Conservation (phyloP, 2,797 vertebrate genomes). For the Prionace glauca region DNA sequence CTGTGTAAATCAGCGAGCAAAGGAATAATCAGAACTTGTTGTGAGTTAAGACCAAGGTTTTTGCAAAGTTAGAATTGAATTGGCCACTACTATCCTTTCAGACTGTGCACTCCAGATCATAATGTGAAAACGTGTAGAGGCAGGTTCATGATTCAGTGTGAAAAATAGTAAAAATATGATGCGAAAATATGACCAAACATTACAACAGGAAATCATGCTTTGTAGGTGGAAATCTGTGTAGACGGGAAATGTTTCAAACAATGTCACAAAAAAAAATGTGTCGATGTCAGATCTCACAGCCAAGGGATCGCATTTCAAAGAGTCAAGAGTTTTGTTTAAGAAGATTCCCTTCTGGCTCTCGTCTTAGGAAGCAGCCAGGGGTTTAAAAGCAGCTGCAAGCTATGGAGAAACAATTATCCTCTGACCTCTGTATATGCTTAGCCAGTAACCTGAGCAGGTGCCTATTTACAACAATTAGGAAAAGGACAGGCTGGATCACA, state of each 20-base stretch:
- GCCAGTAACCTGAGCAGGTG: constrained; percentile 13
- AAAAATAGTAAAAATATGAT: background rate
- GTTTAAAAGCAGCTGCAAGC: constrained; percentile 32
- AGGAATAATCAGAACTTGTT: background rate
- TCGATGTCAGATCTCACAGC: background rate
- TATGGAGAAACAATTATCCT: constrained; percentile 27
- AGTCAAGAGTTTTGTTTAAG: background rate
- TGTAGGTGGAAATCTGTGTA: background rate
- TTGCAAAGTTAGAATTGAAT: background rate
- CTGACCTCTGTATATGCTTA: constrained; percentile 30
- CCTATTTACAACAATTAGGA: constrained; percentile 31
- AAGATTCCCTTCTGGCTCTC: background rate
- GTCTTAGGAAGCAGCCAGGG: background rate
- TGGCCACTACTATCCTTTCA: background rate
- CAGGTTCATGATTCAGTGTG: no score
- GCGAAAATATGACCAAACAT: background rate
- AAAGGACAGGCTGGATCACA: background rate
- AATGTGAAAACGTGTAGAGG: background rate
- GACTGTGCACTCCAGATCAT: background rate
- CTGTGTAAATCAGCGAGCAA: background rate
- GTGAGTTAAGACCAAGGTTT: background rate
- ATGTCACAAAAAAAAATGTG: background rate
- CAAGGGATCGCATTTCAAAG: background rate
- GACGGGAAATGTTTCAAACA: background rate
- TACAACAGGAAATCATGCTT: background rate